Evolutionary conservation across 2,797 vertebrate genomes (phyloP), one percentile per base, ranked within the genome.

Genomic region (Cynopterus sphinx): DNA sequence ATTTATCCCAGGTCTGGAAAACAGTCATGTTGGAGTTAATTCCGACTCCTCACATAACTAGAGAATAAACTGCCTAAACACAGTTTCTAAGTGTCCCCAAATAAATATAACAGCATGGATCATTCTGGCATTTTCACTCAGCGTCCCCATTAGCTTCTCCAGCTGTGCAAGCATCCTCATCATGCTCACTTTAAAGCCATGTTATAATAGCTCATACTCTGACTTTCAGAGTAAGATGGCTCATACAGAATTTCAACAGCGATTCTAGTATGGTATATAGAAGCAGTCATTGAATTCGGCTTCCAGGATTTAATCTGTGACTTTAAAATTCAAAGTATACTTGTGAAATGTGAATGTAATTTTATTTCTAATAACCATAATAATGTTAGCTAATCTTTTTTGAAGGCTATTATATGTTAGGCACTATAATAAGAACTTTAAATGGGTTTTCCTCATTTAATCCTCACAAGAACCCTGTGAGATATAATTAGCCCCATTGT

Each of bases 311-410:
- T 68, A 93, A 93, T 88, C 24, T 24, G 5, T 74, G 49, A 82
- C 88, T 90, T 87, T 90, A 83, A 96, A 92, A 73, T 81, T 90
- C 24, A 87, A 90, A 95, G 78, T 88, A 74, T 74, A 70, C 28
- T 87, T 93, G 43, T 59, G 17, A 85, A 81, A 95, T 68, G 43
- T 43, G 82, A 94, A 83, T 19, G 13, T 36, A 88, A 92, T 90
- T 96, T 92, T 53, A 83, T 91, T 97, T 94, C 59, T 68, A 96
- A 86, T 94, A 91, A 55, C 31, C 17, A 57, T 78, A 88, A 85
- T 92, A 87, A 92, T 26, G 36, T 73, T 65, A 94, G 61, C 11
- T 91, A 91, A 95, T 94, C 53, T 81, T 85, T 61, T 78, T 77
- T 94, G 43, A 87, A 65, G 78, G 73, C 0, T 90, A 74, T 33